A percentile compares a stretch with the other conserved stretches of the same genome.
phyloP scores from a whole-genome alignment of 2,797 vertebrate species.

The Cryptoblepharus egeriae region DNA sequence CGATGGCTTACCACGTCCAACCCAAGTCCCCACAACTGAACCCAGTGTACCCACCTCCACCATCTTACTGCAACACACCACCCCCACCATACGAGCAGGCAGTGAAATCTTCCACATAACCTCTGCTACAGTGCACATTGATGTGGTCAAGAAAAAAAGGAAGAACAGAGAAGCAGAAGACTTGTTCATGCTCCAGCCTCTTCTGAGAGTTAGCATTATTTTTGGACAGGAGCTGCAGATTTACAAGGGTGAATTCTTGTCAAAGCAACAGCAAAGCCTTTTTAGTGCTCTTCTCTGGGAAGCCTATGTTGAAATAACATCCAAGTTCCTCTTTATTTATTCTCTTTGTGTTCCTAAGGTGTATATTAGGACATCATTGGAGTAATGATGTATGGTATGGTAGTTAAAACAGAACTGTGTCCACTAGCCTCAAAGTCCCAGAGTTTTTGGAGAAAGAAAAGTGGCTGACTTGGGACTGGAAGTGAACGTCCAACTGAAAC shows the following conservation, averaged over 20 bases:
- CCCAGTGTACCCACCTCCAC: conserved; percentile 87
- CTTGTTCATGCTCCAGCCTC: conserved; percentile 36
- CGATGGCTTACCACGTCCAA: conserved; percentile 84
- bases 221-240: conserved; percentile 56
- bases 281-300: conserved; percentile 63
- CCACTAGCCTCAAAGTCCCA: not conserved
- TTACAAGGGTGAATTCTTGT: conserved; percentile 55
- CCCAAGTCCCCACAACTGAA: conserved; percentile 85
- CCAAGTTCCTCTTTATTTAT: conserved; percentile 68
- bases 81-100: conserved; percentile 95
- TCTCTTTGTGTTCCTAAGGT: conserved; percentile 37
- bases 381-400: not conserved
- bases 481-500: conserved; percentile 9
- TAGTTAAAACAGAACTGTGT: not conserved
- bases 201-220: conserved; percentile 49
- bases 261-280: conserved; percentile 62
- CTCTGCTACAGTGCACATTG: conserved; percentile 63
- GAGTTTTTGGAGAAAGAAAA: not conserved
- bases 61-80: conserved; percentile 95
- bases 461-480: not conserved
- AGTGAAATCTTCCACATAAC: conserved; percentile 87
- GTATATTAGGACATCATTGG: not conserved
- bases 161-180: conserved; percentile 46
- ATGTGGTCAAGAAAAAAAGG: conserved; percentile 51
- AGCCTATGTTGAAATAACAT: conserved; percentile 63